Evolutionary conservation across 2,888 invertebrate species (phyloP), one percentile per base, ranked within the genome.

Genomic region (Drosophila macrospina): DNA sequence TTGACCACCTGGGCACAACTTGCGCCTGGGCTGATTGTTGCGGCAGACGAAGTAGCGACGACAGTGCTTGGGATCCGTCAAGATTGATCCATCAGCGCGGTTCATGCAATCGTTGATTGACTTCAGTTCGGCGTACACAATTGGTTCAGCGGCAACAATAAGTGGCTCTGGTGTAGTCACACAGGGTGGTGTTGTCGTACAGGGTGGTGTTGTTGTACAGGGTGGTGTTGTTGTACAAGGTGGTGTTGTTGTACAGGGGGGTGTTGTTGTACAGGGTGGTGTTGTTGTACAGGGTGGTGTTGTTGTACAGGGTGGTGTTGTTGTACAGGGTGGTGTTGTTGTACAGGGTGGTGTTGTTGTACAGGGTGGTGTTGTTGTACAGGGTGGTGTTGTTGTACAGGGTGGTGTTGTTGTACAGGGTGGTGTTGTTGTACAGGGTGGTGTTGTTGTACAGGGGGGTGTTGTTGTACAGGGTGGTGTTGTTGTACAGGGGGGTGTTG

Each of bases 11-110:
- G 75, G 71, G 26, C 79, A 81, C 15, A 1, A 24, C 34, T 56
- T 55, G 11, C 75, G 57, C 30, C 41, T 59, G 1, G 61, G 24
- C 8, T 47, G 61, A 32, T 62, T 71, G 16, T 66, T 62, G 26
- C 32, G 52, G 47, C 80, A 75, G 5, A 72, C 50, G 28, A 69
- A 79, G 68, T 48, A 80, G 7, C 72, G 75, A 36, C 75, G 71
- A 39, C 79, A 82, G 48, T 65, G 75, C 1, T 50, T 66, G 1
- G 20, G n/a, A 32, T 85, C 79, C n/a, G 72, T 34, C 0, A 74
- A 20, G 30, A 57, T n/a, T 4, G 63, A 62, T 5, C 79, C 86
- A 8, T 78, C 82, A 5, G 28, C 37, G 1, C 36, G 6, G 5
- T 44, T 65, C 5, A 41, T 65, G 44, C 82, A 80, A 11, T 64